Evolutionary conservation across 2,113 vertebrate genomes (phyloP).

Genomic region (Labeo catla): DNA sequence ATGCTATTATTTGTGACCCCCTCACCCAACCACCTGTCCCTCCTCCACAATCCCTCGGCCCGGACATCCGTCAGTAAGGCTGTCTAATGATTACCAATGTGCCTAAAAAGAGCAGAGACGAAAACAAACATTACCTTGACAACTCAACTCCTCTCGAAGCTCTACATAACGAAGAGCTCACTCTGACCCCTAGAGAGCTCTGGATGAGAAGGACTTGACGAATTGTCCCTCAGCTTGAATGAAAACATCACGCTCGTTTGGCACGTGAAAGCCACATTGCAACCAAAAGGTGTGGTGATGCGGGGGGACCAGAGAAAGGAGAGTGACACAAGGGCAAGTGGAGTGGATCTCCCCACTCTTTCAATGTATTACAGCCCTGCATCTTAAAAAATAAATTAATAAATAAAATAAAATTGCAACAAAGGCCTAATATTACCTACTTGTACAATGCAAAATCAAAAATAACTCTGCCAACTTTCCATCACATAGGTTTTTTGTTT

Average conservation of each 20-base stretch:
- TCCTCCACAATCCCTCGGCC: conserved; percentile 52
- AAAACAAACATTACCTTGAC: conserved; percentile 61
- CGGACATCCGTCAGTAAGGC: conserved; percentile 52
- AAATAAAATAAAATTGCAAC: background rate
- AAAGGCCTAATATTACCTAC: background rate
- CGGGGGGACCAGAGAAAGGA: background rate
- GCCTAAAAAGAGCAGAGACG: conserved; percentile 49
- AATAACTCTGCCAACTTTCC: too few species aligned
- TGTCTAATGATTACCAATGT: conserved; percentile 63
- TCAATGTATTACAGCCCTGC: background rate
- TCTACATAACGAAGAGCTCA: background rate
- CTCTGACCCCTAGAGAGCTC: background rate
- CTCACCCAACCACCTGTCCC: conserved; percentile 57
- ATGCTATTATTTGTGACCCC: conserved; percentile 60
- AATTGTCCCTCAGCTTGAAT: conserved; percentile 38
- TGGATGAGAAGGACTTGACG: conserved; percentile 19
- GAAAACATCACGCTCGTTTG: background rate
- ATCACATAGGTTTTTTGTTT: too few species aligned
- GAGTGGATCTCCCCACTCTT: background rate
- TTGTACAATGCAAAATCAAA: background rate
- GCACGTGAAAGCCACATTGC: background rate
- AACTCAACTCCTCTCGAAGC: conserved; percentile 37
- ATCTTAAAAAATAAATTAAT: background rate
- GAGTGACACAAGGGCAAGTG: background rate
- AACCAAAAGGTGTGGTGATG: conserved; percentile 1